These are phyloP conservation scores for Dolichoris vasculosae DNA, from an alignment of 1,140 invertebrate genomes.

Conservation along the genomic window DNA sequence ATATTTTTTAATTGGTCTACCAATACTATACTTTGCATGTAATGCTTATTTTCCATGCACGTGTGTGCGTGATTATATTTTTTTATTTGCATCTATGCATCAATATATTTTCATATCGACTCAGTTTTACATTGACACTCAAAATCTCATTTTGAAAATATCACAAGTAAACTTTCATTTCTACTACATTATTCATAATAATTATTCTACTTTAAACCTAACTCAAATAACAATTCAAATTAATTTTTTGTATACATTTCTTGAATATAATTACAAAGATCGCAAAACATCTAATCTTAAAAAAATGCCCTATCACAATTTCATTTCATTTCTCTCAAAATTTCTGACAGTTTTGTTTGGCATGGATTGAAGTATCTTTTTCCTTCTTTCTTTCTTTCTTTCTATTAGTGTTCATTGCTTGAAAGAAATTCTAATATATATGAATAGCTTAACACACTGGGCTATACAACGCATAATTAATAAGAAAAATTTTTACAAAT, in stretches of 20 bases:
- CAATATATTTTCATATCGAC: background rate
- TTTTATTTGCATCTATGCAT: background rate
- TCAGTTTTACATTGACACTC: background rate
- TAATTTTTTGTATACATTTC: background rate
- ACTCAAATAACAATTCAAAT: background rate
- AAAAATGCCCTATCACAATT: slow-evolving; percentile 2
- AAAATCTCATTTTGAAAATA: slow-evolving; percentile 2
- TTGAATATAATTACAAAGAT: background rate
- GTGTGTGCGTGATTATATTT: slow-evolving; percentile 53
- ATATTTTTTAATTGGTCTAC: slow-evolving; percentile 57
- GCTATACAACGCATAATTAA: slow-evolving; percentile 65
- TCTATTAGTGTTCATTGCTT: background rate
- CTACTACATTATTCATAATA: background rate
- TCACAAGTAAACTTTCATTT: background rate
- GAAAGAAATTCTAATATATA: slow-evolving; percentile 58
- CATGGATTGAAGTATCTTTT: background rate
- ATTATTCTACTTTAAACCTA: background rate
- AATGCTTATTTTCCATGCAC: slow-evolving; percentile 84
- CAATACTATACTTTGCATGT: slow-evolving; percentile 92
- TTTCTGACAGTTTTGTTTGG: background rate
- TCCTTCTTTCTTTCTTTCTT: too few relatives aligned
- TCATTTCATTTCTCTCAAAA: slow-evolving; percentile 10
- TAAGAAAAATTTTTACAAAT: slow-evolving; percentile 60
- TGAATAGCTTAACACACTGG: slow-evolving; percentile 57
- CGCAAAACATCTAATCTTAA: background rate